Percentiles rank a stretch among this genome's conserved stretches.
Conservation (phyloP, 2,888 invertebrate species). For the Bombyx huttoni region DNA sequence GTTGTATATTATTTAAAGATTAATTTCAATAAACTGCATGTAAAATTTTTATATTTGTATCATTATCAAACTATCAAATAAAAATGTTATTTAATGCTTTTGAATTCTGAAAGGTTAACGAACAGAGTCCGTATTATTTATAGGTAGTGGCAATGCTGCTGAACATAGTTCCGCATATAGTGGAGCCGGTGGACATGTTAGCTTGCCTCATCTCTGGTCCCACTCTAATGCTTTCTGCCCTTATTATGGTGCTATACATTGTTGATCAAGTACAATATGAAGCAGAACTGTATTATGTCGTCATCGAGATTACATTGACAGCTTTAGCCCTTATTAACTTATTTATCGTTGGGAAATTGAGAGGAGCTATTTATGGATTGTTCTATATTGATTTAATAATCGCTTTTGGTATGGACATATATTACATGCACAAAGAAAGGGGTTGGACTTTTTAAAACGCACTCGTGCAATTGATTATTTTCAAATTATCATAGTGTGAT, state of each 20-base stretch:
- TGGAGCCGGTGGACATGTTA: conserved; percentile 40
- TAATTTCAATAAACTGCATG: conserved; percentile 27
- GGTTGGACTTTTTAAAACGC: conserved; percentile 33
- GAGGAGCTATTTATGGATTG: conserved; percentile 47
- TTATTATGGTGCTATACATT: conserved; percentile 50
- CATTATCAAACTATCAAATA: background rate
- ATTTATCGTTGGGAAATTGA: conserved; percentile 26
- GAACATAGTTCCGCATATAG: conserved; percentile 52
- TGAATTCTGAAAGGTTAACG: background rate
- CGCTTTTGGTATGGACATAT: conserved; percentile 43
- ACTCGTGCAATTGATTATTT: conserved; percentile 6
- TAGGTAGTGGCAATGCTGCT: conserved; percentile 63
- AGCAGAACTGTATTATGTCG: conserved; percentile 47
- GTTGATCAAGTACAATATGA: conserved; percentile 57
- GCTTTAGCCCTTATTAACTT: conserved; percentile 27
- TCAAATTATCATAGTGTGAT: background rate
- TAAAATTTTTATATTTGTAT: conserved; percentile 2
- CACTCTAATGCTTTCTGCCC: conserved; percentile 50
- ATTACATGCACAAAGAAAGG: conserved; percentile 44
- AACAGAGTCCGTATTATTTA: conserved; percentile 37
- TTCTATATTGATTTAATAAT: conserved; percentile 54
- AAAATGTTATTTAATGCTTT: background rate
- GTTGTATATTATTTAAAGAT: conserved; percentile 24
- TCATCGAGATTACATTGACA: conserved; percentile 32
- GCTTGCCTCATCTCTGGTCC: conserved; percentile 51